These are phyloP conservation scores for Leptocoma aspasia DNA, from an alignment of 2,113 vertebrate genomes.

Conservation along the genomic window DNA sequence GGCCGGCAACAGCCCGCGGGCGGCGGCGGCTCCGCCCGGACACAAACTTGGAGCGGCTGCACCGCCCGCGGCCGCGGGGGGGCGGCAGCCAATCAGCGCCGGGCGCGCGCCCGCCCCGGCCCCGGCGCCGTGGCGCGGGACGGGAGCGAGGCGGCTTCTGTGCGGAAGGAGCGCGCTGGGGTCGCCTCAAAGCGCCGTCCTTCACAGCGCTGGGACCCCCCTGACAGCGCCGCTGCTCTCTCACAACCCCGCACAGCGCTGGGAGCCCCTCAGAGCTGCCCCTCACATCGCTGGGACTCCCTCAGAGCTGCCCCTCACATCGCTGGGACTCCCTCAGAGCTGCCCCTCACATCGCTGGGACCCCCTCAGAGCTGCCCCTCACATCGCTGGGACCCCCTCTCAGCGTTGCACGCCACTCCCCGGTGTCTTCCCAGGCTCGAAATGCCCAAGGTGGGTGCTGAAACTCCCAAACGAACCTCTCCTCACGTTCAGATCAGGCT, in stretches of 20 bases:
- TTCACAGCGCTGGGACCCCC: not conserved
- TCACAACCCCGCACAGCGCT: too few relatives aligned
- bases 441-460: fast-evolving
- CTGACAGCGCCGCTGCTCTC: not conserved
- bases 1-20: not conserved
- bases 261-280: too few relatives aligned
- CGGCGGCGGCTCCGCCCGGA: not conserved
- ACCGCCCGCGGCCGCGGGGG: not conserved
- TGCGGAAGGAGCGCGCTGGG: not conserved
- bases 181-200: too few relatives aligned
- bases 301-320: too few relatives aligned
- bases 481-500: fast-evolving
- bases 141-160: not conserved
- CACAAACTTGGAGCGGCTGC: not conserved
- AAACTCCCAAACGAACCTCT: fast-evolving
- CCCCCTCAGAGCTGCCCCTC: not conserved
- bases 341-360: too few relatives aligned
- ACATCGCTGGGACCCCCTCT: not conserved
- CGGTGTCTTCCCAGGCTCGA: not conserved
- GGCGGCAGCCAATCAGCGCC: not conserved
- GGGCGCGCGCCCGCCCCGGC: not conserved
- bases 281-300: too few relatives aligned
- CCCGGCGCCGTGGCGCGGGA: not conserved
- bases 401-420: not conserved
- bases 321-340: not conserved